Percentiles rank a stretch among this genome's conserved stretches.
These are phyloP conservation scores for Hyperoplus immaculatus DNA, from an alignment of 2,797 vertebrate genomes.

Conservation along the genomic window DNA sequence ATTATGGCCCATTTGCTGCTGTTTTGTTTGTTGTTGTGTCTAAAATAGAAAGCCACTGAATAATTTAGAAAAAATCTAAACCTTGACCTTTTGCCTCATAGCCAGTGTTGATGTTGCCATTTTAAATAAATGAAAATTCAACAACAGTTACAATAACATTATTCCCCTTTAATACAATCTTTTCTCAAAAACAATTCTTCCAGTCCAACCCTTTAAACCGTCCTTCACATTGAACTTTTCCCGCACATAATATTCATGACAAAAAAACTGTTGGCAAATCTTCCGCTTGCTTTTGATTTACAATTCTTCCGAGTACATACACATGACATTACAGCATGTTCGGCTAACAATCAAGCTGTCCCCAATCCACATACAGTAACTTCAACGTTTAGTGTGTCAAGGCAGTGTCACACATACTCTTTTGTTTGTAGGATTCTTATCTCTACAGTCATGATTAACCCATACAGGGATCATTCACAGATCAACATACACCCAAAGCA, in stretches of 20 bases:
- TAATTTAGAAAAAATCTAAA: neutral
- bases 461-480: slow-evolving; percentile 28
- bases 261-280: slow-evolving; percentile 47
- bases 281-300: slow-evolving; percentile 45
- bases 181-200: slow-evolving; percentile 72
- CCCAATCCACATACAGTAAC: neutral
- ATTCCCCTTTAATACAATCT: slow-evolving; percentile 73
- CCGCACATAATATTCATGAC: slow-evolving; percentile 67
- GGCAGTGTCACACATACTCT: slow-evolving; percentile 6
- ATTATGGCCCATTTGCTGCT: neutral
- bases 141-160: slow-evolving; percentile 27
- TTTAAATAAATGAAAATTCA: slow-evolving; percentile 19
- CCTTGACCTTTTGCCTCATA: neutral
- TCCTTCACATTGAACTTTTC: slow-evolving; percentile 56
- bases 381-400: too few species aligned
- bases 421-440: slow-evolving; percentile 14
- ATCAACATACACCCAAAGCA: slow-evolving; percentile 29
- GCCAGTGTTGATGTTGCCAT: neutral
- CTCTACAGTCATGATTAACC: slow-evolving; percentile 1
- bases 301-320: slow-evolving; percentile 39
- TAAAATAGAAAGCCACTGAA: neutral
- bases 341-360: slow-evolving; percentile 57
- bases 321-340: slow-evolving; percentile 38
- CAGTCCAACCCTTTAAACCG: slow-evolving; percentile 70
- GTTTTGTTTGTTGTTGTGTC: neutral